Conservation (phyloP, 2,888 invertebrate genomes). For the Bugulina stolonifera region DNA sequence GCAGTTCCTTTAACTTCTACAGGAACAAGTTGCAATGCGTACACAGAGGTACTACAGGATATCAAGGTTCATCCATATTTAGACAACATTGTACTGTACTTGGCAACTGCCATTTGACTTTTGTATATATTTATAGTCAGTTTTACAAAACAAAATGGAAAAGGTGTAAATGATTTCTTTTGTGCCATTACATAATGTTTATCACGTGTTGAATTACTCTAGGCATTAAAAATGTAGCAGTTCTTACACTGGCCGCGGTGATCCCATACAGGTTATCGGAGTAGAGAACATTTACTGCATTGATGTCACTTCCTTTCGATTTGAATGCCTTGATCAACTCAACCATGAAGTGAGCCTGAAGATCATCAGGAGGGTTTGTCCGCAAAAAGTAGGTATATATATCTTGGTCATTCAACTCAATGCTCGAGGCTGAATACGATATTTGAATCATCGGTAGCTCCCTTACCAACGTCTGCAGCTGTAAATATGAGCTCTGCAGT, state of each 20-base stretch:
- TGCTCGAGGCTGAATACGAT: slow-evolving; percentile 12
- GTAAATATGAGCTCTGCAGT: no score
- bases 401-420: not conserved
- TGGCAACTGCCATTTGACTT: no score
- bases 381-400: not conserved
- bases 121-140: no score
- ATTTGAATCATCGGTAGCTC: not conserved
- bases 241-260: not conserved
- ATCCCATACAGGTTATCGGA: not conserved
- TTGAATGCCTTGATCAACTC: not conserved
- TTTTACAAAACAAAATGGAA: no score
- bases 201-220: no score
- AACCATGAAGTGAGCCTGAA: slow-evolving; percentile 20
- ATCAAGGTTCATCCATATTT: no score
- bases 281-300: slow-evolving; percentile 11
- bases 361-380: not conserved
- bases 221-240: no score
- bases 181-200: no score
- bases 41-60: no score
- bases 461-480: slow-evolving; percentile 3
- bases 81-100: no score
- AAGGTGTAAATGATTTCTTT: no score
- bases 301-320: not conserved
- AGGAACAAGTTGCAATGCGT: no score
- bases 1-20: not conserved